Evolutionary conservation across 2,888 invertebrate genomes (phyloP), one percentile per base, ranked within the genome.

Genomic region (Calameuta filiformis): DNA sequence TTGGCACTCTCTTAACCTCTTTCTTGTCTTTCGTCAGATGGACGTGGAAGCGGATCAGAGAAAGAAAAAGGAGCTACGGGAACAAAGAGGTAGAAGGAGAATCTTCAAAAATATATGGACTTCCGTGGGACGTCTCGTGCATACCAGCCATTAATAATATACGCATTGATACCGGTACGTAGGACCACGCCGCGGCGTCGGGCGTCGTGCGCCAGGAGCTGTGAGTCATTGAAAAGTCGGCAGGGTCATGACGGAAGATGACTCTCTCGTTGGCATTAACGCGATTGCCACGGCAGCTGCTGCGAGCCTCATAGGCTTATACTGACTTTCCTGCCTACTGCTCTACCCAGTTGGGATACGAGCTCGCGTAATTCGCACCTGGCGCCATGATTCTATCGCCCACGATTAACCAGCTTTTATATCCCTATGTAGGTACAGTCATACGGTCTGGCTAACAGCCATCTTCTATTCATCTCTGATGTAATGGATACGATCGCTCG

Each of bases 381-480:
- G 90, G 90, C 88, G 85, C 87, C 88, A 85, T 87, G 90, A 90
- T 90, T 90, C 85, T 87, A 90, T 90, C 90, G 85, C 73, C 78
- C 80, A 80, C 78, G 56, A 56, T 56, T 56, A 56, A 56, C 23
- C 56, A 56, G 23, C 9, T 15, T 56, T 56, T 56, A 56, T 56
- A 15, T 56, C 2, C 9, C 23, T 23, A 6, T 23, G 56, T 56
- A 23, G 15, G 23, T 56, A 56, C 56, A 56, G 56, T 56, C 56
- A 23, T 23, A 56, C 56, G 56, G 23, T 15, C 23, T 56, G 23
- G 56, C 23, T 56, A 56, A 56, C 56, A 56, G 56, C 23, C 23
- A 56, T 56, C 56, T 56, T 56, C 23, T 56, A 9, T 56, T 56
- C 9, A 2, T 56, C 56, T 56, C 56, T 56, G 23, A 56, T 23